Evolutionary conservation across 2,888 invertebrate genomes (phyloP).

Genomic region (Thecophora atra): DNA sequence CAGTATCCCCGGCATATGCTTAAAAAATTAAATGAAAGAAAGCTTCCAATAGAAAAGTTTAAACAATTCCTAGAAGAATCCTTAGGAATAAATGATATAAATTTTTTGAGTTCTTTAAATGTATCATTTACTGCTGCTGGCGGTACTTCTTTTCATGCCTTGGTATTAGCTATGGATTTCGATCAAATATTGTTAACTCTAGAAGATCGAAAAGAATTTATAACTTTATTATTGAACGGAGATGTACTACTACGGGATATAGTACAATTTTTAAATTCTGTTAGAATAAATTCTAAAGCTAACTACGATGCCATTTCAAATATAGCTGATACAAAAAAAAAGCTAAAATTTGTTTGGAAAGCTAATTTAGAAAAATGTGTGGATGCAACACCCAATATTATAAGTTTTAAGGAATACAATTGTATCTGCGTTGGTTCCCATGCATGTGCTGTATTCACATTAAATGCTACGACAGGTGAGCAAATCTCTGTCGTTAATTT

Average conservation of each 20-base stretch:
- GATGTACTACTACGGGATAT: slow-evolving; percentile 48
- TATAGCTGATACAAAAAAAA: background rate
- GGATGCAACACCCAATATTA: slow-evolving; percentile 78
- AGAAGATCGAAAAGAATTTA: slow-evolving; percentile 51
- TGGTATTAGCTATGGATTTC: slow-evolving; percentile 55
- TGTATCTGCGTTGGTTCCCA: slow-evolving; percentile 76
- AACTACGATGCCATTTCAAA: background rate
- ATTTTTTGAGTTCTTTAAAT: slow-evolving; percentile 41
- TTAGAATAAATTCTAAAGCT: background rate
- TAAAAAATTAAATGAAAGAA: slow-evolving; percentile 36
- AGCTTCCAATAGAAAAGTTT: slow-evolving; percentile 68
- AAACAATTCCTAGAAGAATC: slow-evolving; percentile 68
- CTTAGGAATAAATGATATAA: slow-evolving; percentile 45
- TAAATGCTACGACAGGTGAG: slow-evolving; percentile 69
- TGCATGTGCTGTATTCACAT: slow-evolving; percentile 74
- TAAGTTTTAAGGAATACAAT: slow-evolving; percentile 48
- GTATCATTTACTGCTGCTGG: slow-evolving; percentile 52
- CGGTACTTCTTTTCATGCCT: slow-evolving; percentile 60
- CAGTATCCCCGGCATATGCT: slow-evolving; percentile 55
- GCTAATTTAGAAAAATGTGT: slow-evolving; percentile 74
- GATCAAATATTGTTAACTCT: slow-evolving; percentile 49
- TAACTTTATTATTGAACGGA: slow-evolving; percentile 54
- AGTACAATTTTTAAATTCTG: slow-evolving; percentile 45
- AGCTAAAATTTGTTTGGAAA: slow-evolving; percentile 52
- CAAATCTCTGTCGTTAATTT: slow-evolving; percentile 68